A percentile compares a stretch with the other conserved stretches of the same genome.
These are phyloP conservation scores for Pygoscelis antarcticus DNA, from an alignment of 2,113 vertebrate species.

Conservation along the genomic window DNA sequence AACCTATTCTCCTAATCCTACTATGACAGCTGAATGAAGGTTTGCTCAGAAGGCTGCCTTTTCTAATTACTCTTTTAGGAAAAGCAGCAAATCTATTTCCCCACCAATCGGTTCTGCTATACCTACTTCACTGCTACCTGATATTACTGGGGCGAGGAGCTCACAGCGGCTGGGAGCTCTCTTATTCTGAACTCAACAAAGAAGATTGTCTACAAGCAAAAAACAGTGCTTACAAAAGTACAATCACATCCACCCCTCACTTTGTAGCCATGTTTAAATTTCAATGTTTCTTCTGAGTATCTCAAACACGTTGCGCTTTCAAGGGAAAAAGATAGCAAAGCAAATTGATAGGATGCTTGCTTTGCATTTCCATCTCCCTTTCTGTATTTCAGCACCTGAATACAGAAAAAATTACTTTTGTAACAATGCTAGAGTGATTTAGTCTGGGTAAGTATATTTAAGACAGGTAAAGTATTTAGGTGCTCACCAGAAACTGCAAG, in stretches of 20 bases:
- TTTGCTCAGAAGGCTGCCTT: neutral
- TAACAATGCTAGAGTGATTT: neutral
- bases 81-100: neutral
- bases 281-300: neutral
- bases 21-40: neutral
- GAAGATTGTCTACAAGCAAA: neutral
- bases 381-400: neutral
- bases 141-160: neutral
- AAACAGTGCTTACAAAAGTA: neutral
- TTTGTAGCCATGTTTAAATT: neutral
- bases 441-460: neutral
- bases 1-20: neutral
- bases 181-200: neutral
- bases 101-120: neutral
- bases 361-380: neutral
- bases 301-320: neutral
- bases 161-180: neutral
- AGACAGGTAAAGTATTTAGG: neutral
- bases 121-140: neutral
- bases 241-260: neutral
- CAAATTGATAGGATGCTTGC: neutral
- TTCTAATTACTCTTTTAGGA: neutral
- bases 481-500: neutral
- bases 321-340: neutral
- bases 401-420: neutral